Percentiles rank a stretch among this genome's conserved stretches.
Conservation (phyloP, 2,797 vertebrate genomes). For the Parauchenoglanis ngamensis region DNA sequence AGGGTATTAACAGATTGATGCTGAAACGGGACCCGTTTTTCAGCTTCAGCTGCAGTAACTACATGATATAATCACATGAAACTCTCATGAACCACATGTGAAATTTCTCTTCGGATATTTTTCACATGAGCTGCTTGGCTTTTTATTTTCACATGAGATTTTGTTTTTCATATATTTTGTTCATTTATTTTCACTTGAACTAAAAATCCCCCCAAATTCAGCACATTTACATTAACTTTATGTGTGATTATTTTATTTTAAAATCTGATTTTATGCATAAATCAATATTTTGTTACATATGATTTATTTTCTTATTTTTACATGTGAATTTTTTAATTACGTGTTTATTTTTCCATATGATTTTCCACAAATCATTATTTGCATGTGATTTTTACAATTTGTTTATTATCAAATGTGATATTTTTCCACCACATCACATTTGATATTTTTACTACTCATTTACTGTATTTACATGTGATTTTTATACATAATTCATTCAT, state of each 20-base stretch:
- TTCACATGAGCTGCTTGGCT: neutral
- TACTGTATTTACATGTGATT: too few species aligned
- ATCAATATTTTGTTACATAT: neutral
- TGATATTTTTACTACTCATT: neutral
- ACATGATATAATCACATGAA: constrained; percentile 7
- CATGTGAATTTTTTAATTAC: neutral
- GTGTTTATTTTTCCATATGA: neutral
- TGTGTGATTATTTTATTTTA: neutral
- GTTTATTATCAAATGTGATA: neutral
- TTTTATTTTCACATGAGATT: neutral
- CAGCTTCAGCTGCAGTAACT: neutral
- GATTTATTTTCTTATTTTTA: neutral
- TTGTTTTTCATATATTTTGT: too few species aligned
- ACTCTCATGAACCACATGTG: neutral
- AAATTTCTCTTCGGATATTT: neutral
- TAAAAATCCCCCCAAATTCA: neutral
- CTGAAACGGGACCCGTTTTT: constrained; percentile 22
- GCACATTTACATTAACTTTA: neutral
- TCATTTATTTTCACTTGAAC: neutral
- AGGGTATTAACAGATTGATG: neutral
- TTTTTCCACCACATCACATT: neutral
- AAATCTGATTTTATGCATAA: neutral
- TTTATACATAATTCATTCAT: neutral
- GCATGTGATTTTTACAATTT: neutral
- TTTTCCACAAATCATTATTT: too few species aligned